Evolutionary conservation across 2,888 invertebrate genomes (phyloP).

Genomic region (Macroteleia sp.): DNA sequence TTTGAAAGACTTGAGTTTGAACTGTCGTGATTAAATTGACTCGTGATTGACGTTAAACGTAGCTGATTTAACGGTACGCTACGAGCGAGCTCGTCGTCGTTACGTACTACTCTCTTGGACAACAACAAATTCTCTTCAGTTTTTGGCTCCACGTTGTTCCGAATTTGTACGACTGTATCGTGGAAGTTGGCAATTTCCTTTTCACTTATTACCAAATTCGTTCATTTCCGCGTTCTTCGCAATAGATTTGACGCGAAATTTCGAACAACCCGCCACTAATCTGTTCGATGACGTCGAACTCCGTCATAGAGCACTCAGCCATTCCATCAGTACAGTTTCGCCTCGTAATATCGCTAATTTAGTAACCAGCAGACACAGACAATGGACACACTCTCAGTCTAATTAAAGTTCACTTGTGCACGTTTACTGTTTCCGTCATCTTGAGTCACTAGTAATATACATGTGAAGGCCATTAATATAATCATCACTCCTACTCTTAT

Average conservation of each 20-base stretch:
- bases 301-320: not conserved
- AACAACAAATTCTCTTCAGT: conserved; percentile 11
- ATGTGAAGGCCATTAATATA: not conserved
- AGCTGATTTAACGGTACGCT: conserved; percentile 38
- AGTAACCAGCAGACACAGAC: conserved; percentile 14
- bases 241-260: too few relatives aligned
- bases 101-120: conserved; percentile 7
- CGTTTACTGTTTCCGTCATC: not conserved
- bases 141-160: conserved; percentile 22
- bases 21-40: conserved; percentile 40
- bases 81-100: not conserved
- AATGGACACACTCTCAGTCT: conserved; percentile 23
- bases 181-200: conserved; percentile 52
- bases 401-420: conserved; percentile 24
- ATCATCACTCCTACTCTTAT: not conserved
- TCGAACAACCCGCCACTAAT: too few relatives aligned
- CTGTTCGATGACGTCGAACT: not conserved
- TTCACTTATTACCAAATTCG: conserved; percentile 41
- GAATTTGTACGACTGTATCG: conserved; percentile 31
- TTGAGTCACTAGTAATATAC: conserved; percentile 15
- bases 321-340: conserved; percentile 20
- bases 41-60: conserved; percentile 46
- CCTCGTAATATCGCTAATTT: conserved; percentile 30
- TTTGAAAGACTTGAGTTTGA: conserved; percentile 22
- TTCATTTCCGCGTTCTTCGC: conserved; percentile 37